Evolutionary conservation across 2,888 invertebrate species (phyloP).

Genomic region (Colletes collaris): DNA sequence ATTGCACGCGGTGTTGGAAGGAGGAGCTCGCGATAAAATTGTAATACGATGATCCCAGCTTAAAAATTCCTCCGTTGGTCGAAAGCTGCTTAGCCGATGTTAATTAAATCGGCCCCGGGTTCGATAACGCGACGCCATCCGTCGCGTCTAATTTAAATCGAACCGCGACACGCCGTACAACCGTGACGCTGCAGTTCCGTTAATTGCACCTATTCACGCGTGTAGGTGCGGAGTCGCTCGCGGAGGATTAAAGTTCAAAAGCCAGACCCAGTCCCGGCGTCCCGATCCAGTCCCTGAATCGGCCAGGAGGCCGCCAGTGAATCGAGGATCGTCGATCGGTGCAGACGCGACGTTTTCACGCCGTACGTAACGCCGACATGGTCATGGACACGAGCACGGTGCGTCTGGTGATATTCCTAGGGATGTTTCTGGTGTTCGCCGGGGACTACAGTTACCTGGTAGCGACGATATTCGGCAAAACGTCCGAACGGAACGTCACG

Average conservation of each 20-base stretch:
- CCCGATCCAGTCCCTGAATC: constrained; percentile 34
- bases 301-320: constrained; percentile 36
- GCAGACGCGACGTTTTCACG: constrained; percentile 28
- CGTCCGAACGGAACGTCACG: constrained; percentile 75
- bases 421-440: constrained; percentile 85
- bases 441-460: constrained; percentile 85
- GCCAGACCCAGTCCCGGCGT: constrained; percentile 30
- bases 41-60: too few relatives aligned
- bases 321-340: constrained; percentile 37
- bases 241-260: constrained; percentile 43
- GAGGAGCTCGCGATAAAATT: too few relatives aligned
- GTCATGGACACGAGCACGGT: constrained; percentile 81
- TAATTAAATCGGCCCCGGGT: not conserved
- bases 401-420: constrained; percentile 84
- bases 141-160: not conserved
- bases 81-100: too few relatives aligned
- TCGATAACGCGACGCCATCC: not conserved
- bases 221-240: constrained; percentile 29
- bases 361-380: constrained; percentile 59
- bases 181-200: constrained; percentile 3
- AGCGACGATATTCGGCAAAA: constrained; percentile 83
- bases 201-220: constrained; percentile 24
- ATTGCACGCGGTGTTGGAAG: too few relatives aligned
- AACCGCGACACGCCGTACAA: not conserved
- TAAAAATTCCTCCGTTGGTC: too few relatives aligned